phyloP scores from a whole-genome alignment of 2,113 vertebrate species.

The Tenebrosternarchus preto region DNA sequence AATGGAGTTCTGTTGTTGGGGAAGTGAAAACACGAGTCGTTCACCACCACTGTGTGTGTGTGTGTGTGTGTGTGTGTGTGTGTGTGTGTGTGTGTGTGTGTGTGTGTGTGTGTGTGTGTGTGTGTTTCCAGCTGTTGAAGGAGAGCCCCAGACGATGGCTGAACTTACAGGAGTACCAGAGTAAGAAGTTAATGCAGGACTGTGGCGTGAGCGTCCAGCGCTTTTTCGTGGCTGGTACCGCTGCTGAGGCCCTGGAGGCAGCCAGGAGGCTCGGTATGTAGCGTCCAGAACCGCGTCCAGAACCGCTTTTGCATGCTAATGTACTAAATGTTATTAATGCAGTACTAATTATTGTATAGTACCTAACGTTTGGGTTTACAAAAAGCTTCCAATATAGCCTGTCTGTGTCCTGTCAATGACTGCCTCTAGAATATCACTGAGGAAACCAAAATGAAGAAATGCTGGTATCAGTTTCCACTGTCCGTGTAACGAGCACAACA shows the following conservation, averaged over 20 bases:
- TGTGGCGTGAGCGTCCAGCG: conserved; percentile 91
- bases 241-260: conserved; percentile 87
- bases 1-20: not conserved
- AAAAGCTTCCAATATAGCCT: too few relatives aligned
- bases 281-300: too few relatives aligned
- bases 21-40: not conserved
- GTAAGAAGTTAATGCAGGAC: conserved; percentile 98
- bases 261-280: conserved; percentile 93
- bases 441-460: too few relatives aligned
- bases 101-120: conserved; percentile 25
- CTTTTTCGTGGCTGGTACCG: conserved; percentile 89
- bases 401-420: too few relatives aligned
- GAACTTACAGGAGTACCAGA: conserved; percentile 98
- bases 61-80: too few relatives aligned
- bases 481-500: too few relatives aligned
- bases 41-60: not conserved
- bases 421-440: too few relatives aligned
- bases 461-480: too few relatives aligned
- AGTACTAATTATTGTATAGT: too few relatives aligned
- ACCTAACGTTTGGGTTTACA: too few relatives aligned
- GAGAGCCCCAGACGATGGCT: conserved; percentile 89
- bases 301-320: too few relatives aligned
- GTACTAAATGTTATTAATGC: too few relatives aligned
- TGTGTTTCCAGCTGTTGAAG: conserved; percentile 75
- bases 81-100: not conserved